phyloP scores from a whole-genome alignment of 2,797 vertebrate species.

The Myotis findleyi region DNA sequence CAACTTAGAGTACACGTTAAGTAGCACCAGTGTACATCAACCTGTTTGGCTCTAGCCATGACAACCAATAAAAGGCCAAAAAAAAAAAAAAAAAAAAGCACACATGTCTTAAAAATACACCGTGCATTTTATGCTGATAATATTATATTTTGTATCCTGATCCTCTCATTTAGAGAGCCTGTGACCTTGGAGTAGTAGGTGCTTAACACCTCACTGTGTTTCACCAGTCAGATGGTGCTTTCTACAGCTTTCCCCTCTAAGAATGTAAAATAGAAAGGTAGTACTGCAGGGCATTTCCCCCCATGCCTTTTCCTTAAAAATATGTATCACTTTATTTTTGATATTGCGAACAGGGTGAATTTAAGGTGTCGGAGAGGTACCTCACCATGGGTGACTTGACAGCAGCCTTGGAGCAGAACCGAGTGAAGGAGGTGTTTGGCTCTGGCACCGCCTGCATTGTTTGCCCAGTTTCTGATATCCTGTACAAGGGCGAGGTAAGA shows the following conservation, averaged over 20 bases:
- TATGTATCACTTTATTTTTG: neutral
- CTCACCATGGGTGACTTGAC: conserved; percentile 93
- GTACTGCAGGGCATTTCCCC: neutral
- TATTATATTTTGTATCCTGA: neutral
- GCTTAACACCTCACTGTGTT: neutral
- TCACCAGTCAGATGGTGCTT: neutral
- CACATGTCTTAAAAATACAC: neutral
- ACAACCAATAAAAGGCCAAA: neutral
- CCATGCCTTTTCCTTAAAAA: neutral
- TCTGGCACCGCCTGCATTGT: conserved; percentile 94
- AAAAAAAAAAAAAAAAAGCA: neutral
- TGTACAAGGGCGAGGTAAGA: conserved; percentile 92
- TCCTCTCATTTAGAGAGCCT: neutral
- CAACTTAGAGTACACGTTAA: neutral
- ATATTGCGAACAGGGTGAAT: conserved; percentile 88
- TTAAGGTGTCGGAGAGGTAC: conserved; percentile 92
- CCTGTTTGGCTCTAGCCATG: neutral
- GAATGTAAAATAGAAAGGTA: neutral
- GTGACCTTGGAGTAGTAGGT: neutral
- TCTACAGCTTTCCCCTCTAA: neutral
- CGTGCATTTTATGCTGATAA: neutral
- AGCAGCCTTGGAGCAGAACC: conserved; percentile 88
- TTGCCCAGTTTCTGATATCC: conserved; percentile 90
- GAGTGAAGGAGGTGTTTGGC: conserved; percentile 95
- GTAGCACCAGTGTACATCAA: neutral